Base-by-base conservation (phyloP, 37 sponge, comb jelly and placozoan genomes). In the Bolinopsis microptera region DNA sequence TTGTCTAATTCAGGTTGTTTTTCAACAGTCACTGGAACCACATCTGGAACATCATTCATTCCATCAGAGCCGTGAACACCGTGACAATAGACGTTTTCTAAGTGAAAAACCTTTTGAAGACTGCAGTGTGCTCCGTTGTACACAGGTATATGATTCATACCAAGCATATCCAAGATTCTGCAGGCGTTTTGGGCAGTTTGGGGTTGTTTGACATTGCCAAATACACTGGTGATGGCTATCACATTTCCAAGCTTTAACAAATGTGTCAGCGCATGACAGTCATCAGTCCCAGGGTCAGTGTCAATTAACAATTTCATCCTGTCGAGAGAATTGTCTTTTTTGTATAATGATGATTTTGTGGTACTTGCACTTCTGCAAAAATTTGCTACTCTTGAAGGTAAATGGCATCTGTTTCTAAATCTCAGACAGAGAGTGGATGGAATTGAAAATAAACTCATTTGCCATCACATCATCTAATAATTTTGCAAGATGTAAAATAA, bases 51-150 rank as follows among this genome's bases (percentile, higher is more conserved):
- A 23, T 92, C 31, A 24, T 32, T 32, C 35, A 92, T 34, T 28
- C 92, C 92, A n/a, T 92, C 92, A 22, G 92, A 28, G n/a, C 92
- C 92, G 25, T 92, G 92, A 61, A 67, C 23, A 68, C 18, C 22
- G 23, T 39, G 38, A 18, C 13, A 13, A 38, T 39, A 5, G 8
- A 3, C 31, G 5, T 18, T 5, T 21, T 82, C 38, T 2, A 5
- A 2, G 32, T 69, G 23, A n/a, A 24, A 22, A 9, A 8, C 38
- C 9, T 3, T 35, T 23, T 23, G 23, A 23, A 36, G 22, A 23
- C 36, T 35, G 32, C 24, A 18, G 23, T 82, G 83, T 69, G 92
- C 92, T 68, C 92, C 92, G 27, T 30, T 27, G 69, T 69, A 92
- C 21, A 92, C 31, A 34, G 92, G 92, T 8, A 92, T 68, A 69